Base-by-base conservation (phyloP, 1,140 invertebrate genomes). In the Drosophila tsacasi region DNA sequence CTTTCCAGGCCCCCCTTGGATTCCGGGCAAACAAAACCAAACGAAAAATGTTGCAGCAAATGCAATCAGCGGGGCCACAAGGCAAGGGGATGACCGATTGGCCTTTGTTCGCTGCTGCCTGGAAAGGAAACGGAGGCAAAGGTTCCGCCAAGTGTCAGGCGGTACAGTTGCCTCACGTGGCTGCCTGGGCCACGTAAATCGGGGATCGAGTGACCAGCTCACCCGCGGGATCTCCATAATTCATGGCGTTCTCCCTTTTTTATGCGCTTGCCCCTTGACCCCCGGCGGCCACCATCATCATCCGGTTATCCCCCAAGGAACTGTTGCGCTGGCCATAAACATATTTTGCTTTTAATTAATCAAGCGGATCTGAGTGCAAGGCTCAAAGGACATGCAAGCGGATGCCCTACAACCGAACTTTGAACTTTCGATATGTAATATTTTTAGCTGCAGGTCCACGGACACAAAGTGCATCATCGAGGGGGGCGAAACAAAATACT, bases 341-440 rank as follows among this genome's bases (percentile, higher is more conserved):
- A 90, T 84, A 89, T 89, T 87, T 84, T 62, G 73, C 73, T 78
- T 89, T 87, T 89, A 87, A 89, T 87, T 87, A 87, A 87, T 87
- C 81, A 84, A 87, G 77, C 79, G 64, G 81, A 81, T 59, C 64
- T 62, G 69, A 62, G 61, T 62, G 72, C 46, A 54, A 59, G 81
- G 77, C 77, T 80, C 80, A 87, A 87, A 83, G 81, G 75, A 83
- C 75, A 69, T 49, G 60, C 62, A 49, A 73, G 67, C 80, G 80
- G 75, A 79, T 83, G 80, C 63, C 80, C 80, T 69, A 78, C 63
- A 78, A 79, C 63, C 81, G 80, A 82, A 83, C 81, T 89, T 84
- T 87, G 84, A 89, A 90, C 85, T 78, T 84, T 78, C 77, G 68
- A 81, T 87, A 63, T 75, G 77, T 55, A 68, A 71, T 78, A 81